These are phyloP conservation scores for Scaptomyza hsui DNA, from an alignment of 1,140 invertebrate species.

Conservation along the genomic window DNA sequence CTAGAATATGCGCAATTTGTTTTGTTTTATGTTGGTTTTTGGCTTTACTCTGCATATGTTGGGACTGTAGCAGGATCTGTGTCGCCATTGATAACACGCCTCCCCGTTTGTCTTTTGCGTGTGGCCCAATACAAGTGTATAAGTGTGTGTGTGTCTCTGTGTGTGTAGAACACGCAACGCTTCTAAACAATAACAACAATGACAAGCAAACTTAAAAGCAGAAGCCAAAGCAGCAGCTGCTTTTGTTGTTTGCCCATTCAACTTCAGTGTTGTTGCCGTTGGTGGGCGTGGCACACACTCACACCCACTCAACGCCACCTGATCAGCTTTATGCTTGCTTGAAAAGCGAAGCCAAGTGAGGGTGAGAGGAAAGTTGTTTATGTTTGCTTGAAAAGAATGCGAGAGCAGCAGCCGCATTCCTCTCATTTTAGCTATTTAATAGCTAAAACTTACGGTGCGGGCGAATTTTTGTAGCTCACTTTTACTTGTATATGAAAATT, in stretches of 20 bases:
- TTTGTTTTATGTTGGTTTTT: conserved; percentile 51
- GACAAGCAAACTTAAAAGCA: conserved; percentile 21
- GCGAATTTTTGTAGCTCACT: no score
- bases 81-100: conserved; percentile 43
- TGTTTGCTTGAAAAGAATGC: no score
- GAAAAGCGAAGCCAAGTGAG: background rate
- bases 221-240: conserved; percentile 23
- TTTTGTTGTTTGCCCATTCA: conserved; percentile 38
- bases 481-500: no score
- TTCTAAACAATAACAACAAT: conserved; percentile 41
- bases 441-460: no score
- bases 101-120: conserved; percentile 28
- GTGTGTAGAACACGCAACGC: conserved; percentile 39
- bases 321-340: conserved; percentile 17
- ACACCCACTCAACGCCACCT: conserved; percentile 12
- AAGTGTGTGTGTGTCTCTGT: conserved; percentile 7
- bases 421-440: background rate
- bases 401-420: background rate
- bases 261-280: conserved; percentile 20
- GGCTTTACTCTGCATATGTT: conserved; percentile 34
- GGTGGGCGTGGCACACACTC: conserved; percentile 31
- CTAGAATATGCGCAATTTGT: conserved; percentile 75
- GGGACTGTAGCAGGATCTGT: conserved; percentile 42
- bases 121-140: conserved; percentile 10
- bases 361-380: background rate